Conservation (phyloP, 2,797 vertebrate species). For the Mormyrops attenuatus region DNA sequence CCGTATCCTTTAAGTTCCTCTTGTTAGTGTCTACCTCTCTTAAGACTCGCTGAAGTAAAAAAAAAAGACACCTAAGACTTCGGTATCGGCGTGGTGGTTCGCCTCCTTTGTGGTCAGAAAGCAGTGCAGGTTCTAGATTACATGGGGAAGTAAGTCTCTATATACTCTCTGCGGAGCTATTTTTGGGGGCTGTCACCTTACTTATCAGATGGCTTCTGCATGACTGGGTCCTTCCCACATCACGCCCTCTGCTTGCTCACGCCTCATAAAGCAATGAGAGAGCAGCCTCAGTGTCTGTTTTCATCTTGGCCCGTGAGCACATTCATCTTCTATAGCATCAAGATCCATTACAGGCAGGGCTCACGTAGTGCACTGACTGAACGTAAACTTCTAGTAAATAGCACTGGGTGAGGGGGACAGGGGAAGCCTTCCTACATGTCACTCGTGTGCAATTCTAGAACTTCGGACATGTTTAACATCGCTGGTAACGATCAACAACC, state of each 20-base stretch:
- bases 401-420: not conserved
- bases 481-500: not conserved
- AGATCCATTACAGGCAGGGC: slow-evolving; percentile 29
- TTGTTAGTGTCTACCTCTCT: not conserved
- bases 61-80: not conserved
- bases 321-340: slow-evolving; percentile 17
- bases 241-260: slow-evolving; percentile 29
- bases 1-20: not conserved
- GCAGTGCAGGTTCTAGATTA: slow-evolving; percentile 37
- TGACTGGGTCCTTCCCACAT: slow-evolving; percentile 36
- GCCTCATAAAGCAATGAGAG: slow-evolving; percentile 33
- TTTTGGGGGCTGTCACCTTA: slow-evolving; percentile 68
- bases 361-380: slow-evolving; percentile 31
- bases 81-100: not conserved
- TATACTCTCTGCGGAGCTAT: slow-evolving; percentile 68
- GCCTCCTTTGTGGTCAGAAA: slow-evolving; percentile 22
- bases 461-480: not conserved
- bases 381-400: slow-evolving; percentile 47
- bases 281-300: slow-evolving; percentile 41
- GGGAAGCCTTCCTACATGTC: not conserved
- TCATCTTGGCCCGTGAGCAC: slow-evolving; percentile 24
- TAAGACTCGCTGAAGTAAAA: not conserved
- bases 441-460: not conserved
- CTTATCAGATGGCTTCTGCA: slow-evolving; percentile 37
- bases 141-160: slow-evolving; percentile 32